Conservation (phyloP, 2,113 vertebrate genomes). For the Pagrus major region DNA sequence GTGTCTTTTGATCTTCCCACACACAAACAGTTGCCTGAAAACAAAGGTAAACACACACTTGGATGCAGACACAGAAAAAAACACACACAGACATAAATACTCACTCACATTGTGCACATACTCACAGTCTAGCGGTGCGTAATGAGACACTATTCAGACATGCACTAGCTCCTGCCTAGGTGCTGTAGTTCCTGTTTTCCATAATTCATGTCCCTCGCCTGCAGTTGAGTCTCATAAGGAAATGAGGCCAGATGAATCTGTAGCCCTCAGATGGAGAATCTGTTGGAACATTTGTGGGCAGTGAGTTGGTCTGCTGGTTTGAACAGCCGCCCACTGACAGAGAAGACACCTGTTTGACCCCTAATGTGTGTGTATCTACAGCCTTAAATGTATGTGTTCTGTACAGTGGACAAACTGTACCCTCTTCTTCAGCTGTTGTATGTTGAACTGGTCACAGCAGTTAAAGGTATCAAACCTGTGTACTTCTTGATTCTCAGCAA, state of each 20-base stretch:
- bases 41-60: conserved; percentile 60
- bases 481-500: neutral
- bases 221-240: conserved; percentile 42
- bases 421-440: neutral
- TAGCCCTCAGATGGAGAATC: conserved; percentile 27
- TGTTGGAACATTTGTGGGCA: conserved; percentile 23
- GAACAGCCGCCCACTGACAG: conserved; percentile 27
- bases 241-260: conserved; percentile 59
- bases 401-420: neutral
- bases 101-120: conserved; percentile 29
- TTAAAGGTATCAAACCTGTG: neutral
- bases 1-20: conserved; percentile 65
- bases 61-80: conserved; percentile 19
- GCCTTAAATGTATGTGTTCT: neutral
- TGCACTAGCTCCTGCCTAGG: conserved; percentile 18
- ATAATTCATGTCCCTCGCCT: conserved; percentile 55
- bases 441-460: neutral
- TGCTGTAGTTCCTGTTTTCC: conserved; percentile 47
- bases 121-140: conserved; percentile 36
- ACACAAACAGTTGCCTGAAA: conserved; percentile 51
- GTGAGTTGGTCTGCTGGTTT: conserved; percentile 14
- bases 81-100: conserved; percentile 23
- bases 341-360: conserved; percentile 32
- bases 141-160: conserved; percentile 55
- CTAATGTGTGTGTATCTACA: conserved; percentile 1